Conservation (phyloP, 2,113 vertebrate genomes). For the Sinocyclocheilus maitianheensis region DNA sequence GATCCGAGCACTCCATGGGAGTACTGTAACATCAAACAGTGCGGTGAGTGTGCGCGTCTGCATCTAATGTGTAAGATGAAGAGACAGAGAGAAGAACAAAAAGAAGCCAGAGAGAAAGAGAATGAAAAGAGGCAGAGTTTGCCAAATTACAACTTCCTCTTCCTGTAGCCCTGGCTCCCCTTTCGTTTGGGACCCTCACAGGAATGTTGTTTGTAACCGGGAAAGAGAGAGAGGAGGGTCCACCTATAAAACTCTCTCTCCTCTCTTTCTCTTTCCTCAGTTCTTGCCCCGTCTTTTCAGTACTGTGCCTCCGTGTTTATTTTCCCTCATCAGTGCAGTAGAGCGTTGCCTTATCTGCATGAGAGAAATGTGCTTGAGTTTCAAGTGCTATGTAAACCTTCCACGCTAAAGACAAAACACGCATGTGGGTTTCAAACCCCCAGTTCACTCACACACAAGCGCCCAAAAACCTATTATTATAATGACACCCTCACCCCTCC, state of each 20-base stretch:
- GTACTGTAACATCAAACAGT: conserved; percentile 95
- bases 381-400: conserved; percentile 52
- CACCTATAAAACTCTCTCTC: conserved; percentile 45
- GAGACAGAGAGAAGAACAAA: conserved; percentile 42
- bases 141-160: conserved; percentile 81
- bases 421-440: conserved; percentile 30
- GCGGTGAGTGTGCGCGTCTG: conserved; percentile 82
- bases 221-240: conserved; percentile 41
- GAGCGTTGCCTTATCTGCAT: conserved; percentile 44
- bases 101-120: conserved; percentile 10
- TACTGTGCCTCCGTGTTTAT: conserved; percentile 48
- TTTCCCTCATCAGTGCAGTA: conserved; percentile 49
- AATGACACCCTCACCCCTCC: conserved; percentile 28
- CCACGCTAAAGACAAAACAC: conserved; percentile 50
- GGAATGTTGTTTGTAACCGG: conserved; percentile 57
- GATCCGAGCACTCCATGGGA: conserved; percentile 94
- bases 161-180: conserved; percentile 61
- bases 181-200: conserved; percentile 51
- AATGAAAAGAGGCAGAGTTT: conserved; percentile 53
- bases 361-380: conserved; percentile 38
- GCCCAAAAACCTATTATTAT: conserved; percentile 37
- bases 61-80: conserved; percentile 46
- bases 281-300: conserved; percentile 15
- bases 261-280: not conserved
- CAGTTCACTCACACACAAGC: conserved; percentile 21